phyloP scores from a whole-genome alignment of 2,113 vertebrate genomes.

The Pyxicephalus adspersus region DNA sequence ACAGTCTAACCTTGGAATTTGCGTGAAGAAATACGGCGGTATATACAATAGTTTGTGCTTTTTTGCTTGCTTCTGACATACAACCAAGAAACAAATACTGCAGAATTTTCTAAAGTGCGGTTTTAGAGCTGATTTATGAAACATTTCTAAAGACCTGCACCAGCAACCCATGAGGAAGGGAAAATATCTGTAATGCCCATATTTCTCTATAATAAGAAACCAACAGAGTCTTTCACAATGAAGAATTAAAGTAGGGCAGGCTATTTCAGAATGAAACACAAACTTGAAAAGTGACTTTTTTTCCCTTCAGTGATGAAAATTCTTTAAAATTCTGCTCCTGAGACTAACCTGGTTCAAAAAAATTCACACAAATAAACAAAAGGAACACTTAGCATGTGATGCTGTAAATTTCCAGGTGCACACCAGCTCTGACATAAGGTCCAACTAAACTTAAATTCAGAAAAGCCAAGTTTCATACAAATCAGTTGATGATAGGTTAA shows the following conservation, averaged over 20 bases:
- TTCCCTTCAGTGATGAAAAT: too few species aligned
- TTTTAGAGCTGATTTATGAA: slow-evolving; percentile 51
- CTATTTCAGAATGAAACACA: slow-evolving; percentile 6
- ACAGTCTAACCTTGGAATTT: slow-evolving; percentile 52
- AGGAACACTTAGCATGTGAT: too few species aligned
- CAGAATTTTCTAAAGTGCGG: slow-evolving; percentile 33
- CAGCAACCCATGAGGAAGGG: slow-evolving; percentile 18
- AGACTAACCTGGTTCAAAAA: too few species aligned
- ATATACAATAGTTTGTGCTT: slow-evolving; percentile 43
- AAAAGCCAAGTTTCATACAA: too few species aligned
- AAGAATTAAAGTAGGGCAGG: slow-evolving; percentile 17
- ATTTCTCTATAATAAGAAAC: slow-evolving; percentile 46
- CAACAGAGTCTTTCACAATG: background rate
- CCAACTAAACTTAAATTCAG: too few species aligned
- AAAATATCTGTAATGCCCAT: slow-evolving; percentile 16
- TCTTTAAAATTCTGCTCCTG: too few species aligned
- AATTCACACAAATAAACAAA: too few species aligned
- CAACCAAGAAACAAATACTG: slow-evolving; percentile 47
- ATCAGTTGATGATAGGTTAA: too few species aligned
- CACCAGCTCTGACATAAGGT: too few species aligned
- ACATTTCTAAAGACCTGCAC: slow-evolving; percentile 28
- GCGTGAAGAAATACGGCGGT: slow-evolving; percentile 38
- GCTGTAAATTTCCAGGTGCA: too few species aligned
- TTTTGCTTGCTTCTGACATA: slow-evolving; percentile 49
- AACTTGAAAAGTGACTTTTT: background rate